These are phyloP conservation scores for Dromaius novaehollandiae DNA, from an alignment of 2,113 vertebrate species.

Conservation along the genomic window DNA sequence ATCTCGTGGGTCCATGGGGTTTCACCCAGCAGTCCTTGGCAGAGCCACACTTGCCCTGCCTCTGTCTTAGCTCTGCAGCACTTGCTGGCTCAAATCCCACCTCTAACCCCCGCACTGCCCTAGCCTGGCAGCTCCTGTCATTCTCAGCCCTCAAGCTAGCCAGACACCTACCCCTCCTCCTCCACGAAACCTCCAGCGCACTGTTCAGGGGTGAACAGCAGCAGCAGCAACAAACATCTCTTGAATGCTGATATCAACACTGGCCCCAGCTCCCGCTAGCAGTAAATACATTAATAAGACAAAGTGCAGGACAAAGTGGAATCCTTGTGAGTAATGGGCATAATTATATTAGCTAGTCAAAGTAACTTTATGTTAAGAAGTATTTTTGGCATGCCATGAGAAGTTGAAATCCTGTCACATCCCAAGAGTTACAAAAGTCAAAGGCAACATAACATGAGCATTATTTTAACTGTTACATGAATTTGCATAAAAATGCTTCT, in stretches of 20 bases:
- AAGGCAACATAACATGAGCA: slow-evolving; percentile 40
- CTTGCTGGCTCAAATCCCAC: neutral
- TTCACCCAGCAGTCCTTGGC: neutral
- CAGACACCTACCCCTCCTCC: neutral
- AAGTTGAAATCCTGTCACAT: slow-evolving; percentile 71
- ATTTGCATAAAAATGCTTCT: slow-evolving; percentile 71
- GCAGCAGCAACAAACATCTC: neutral
- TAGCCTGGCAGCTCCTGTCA: neutral
- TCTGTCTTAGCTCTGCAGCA: neutral
- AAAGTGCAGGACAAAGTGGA: slow-evolving; percentile 59
- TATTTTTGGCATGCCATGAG: slow-evolving; percentile 67
- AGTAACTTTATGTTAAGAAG: slow-evolving; percentile 66
- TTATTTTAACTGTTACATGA: slow-evolving; percentile 60
- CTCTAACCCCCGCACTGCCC: neutral
- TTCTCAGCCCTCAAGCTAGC: neutral
- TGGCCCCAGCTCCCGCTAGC: neutral
- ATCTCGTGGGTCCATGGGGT: fast-evolving
- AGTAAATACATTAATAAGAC: slow-evolving; percentile 28
- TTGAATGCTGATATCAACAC: neutral
- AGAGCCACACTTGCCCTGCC: neutral
- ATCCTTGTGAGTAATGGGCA: slow-evolving; percentile 67
- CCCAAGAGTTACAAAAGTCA: slow-evolving; percentile 64
- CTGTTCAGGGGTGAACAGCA: neutral
- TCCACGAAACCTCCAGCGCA: neutral
- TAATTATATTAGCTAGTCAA: slow-evolving; percentile 76